Conservation (phyloP, 2,797 vertebrate genomes). For the Anas bernieri region DNA sequence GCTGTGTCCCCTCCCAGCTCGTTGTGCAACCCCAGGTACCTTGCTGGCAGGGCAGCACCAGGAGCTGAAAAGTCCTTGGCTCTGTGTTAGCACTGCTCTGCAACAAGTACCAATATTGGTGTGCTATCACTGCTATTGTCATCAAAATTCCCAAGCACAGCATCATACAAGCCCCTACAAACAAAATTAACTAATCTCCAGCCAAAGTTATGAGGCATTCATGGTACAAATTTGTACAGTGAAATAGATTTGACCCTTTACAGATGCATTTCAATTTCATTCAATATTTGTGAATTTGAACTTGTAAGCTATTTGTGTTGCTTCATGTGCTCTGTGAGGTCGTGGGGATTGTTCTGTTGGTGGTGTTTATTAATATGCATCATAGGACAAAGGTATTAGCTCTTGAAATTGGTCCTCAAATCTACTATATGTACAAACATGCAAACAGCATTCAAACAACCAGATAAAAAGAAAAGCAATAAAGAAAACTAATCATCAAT, state of each 20-base stretch:
- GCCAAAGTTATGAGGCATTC: background rate
- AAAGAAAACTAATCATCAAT: background rate
- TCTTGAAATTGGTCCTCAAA: background rate
- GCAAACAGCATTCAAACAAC: background rate
- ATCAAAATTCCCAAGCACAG: no score
- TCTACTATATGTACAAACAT: background rate
- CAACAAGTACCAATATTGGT: no score
- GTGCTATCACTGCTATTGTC: no score
- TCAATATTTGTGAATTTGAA: slow-evolving; percentile 30
- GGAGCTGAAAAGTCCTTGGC: no score
- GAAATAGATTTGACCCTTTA: slow-evolving; percentile 4
- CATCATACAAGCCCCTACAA: no score
- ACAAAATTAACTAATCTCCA: no score
- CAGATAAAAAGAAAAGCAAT: background rate
- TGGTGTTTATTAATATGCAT: background rate
- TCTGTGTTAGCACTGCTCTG: no score
- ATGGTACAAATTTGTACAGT: background rate
- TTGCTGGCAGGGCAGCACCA: no score
- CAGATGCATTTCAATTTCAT: slow-evolving; percentile 9
- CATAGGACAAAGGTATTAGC: background rate
- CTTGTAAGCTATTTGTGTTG: background rate
- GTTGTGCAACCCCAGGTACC: no score
- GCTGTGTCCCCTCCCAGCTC: no score
- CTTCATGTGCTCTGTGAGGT: background rate
- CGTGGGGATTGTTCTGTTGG: background rate